Conservation (phyloP, 2,113 vertebrate genomes). For the Neolamprologus kungweensis region DNA sequence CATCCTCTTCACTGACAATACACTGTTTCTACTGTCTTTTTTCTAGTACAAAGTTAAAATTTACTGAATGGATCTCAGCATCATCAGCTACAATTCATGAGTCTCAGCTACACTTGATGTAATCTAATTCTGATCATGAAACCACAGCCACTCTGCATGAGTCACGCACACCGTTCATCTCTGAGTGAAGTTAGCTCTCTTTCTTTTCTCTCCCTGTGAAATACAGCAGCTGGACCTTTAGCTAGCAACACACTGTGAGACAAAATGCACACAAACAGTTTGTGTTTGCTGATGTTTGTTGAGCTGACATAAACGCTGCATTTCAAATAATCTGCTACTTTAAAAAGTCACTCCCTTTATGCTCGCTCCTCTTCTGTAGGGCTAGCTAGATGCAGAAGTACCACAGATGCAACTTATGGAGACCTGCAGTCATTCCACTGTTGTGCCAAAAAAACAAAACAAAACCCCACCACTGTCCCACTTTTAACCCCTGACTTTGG, state of each 20-base stretch:
- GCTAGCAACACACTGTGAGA: neutral
- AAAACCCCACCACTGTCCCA: neutral
- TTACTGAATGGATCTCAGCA: neutral
- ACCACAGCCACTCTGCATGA: neutral
- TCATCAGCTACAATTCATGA: neutral
- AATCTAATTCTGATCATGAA: neutral
- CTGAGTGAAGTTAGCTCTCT: neutral
- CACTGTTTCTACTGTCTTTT: neutral
- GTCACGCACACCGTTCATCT: neutral
- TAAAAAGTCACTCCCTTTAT: neutral
- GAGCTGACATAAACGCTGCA: neutral
- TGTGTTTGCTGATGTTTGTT: neutral
- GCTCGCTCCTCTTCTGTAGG: neutral
- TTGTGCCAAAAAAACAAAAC: neutral
- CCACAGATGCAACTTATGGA: neutral
- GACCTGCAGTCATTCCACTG: neutral
- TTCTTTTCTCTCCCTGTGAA: neutral
- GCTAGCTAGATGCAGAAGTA: neutral
- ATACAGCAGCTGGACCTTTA: neutral
- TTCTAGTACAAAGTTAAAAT: neutral
- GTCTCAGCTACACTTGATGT: neutral
- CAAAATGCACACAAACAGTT: neutral
- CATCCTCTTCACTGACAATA: neutral
- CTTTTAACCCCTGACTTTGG: neutral
- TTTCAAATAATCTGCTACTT: neutral